Evolutionary conservation across 2,113 vertebrate genomes (phyloP).

Genomic region (Tyto alba): DNA sequence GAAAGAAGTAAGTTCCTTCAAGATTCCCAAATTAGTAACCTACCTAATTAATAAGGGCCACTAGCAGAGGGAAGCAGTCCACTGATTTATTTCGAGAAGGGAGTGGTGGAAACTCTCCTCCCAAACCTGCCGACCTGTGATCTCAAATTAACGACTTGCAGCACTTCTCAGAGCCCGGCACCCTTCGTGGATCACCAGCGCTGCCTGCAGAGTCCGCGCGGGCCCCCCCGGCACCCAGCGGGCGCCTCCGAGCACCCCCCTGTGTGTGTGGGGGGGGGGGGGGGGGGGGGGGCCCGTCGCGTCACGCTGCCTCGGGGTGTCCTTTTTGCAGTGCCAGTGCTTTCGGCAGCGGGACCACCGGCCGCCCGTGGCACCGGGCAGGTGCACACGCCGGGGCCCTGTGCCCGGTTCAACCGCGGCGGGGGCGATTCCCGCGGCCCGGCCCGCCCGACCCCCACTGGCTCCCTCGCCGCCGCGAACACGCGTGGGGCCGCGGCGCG

Average conservation of each 20-base stretch:
- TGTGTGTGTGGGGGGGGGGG: too few relatives aligned
- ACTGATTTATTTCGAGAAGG: neutral
- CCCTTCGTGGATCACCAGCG: neutral
- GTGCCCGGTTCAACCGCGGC: neutral
- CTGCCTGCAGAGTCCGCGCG: fast-evolving
- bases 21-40: neutral
- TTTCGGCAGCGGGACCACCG: neutral
- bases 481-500: neutral
- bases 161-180: neutral
- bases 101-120: neutral
- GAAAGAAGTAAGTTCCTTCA: neutral
- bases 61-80: neutral
- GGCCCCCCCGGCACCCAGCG: fast-evolving
- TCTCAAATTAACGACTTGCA: neutral
- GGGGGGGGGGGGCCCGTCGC: too few relatives aligned
- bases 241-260: neutral
- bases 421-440: neutral
- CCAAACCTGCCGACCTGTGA: neutral
- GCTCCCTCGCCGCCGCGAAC: neutral
- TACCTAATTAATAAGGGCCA: neutral
- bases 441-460: neutral
- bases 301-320: fast-evolving
- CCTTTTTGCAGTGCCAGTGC: fast-evolving
- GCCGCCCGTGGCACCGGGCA: neutral
- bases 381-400: neutral